Evolutionary conservation across 2,113 vertebrate species (phyloP).

Genomic region (Macquaria australasica): DNA sequence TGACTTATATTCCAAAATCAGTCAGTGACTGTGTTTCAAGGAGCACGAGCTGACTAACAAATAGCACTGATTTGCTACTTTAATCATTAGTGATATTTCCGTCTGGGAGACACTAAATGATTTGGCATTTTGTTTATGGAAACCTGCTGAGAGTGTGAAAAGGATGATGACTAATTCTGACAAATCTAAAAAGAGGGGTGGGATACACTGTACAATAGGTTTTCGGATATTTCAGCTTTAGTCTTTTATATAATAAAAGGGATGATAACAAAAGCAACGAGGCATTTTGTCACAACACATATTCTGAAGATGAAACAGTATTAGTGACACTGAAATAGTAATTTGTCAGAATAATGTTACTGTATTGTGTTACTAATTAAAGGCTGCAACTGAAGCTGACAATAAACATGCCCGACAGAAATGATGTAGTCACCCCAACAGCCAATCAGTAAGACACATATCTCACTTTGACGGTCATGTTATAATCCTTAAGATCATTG

Average conservation of each 20-base stretch:
- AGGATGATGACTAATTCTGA: slow-evolving; percentile 53
- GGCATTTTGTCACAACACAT: slow-evolving; percentile 60
- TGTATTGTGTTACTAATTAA: slow-evolving; percentile 11
- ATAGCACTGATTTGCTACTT: slow-evolving; percentile 7
- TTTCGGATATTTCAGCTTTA: slow-evolving; percentile 23
- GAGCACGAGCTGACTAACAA: not conserved
- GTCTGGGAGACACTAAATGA: slow-evolving; percentile 31
- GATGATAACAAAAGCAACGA: slow-evolving; percentile 29
- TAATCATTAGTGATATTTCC: slow-evolving; percentile 37
- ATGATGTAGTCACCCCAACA: not conserved
- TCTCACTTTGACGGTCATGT: not conserved
- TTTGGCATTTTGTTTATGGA: slow-evolving; percentile 45
- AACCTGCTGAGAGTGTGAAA: slow-evolving; percentile 59
- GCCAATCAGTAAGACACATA: not conserved
- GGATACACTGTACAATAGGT: not conserved
- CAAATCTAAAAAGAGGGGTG: slow-evolving; percentile 32
- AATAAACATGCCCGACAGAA: not conserved
- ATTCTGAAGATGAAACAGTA: slow-evolving; percentile 2
- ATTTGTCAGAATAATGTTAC: not conserved
- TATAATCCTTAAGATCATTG: not conserved
- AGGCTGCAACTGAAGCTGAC: not conserved
- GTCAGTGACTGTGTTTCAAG: not conserved
- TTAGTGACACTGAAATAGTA: slow-evolving; percentile 22
- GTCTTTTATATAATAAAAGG: not conserved
- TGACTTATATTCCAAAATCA: not conserved